Percentiles rank a stretch among this genome's conserved stretches.
Conservation (phyloP, 35 echinoderm and acorn worm species). For the Strongylocentrotus purpuratus region DNA sequence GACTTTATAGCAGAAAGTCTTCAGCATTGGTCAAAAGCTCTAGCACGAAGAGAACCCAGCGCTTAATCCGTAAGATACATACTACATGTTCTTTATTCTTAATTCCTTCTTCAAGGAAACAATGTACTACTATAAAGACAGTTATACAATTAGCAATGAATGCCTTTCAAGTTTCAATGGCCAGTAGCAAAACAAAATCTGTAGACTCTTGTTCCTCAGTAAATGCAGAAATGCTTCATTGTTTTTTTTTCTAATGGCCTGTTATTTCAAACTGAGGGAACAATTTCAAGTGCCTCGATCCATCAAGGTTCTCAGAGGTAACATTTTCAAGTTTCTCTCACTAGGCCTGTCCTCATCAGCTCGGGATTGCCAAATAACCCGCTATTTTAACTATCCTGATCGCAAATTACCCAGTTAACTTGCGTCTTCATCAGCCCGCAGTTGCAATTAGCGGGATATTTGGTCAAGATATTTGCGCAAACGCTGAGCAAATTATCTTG, state of each 20-base stretch:
- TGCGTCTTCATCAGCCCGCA: too few species aligned
- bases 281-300: background rate
- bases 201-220: background rate
- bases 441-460: too few species aligned
- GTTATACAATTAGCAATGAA: background rate
- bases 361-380: too few species aligned
- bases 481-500: too few species aligned
- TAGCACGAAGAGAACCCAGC: background rate
- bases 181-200: background rate
- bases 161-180: background rate
- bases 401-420: too few species aligned
- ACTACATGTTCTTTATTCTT: background rate
- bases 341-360: too few species aligned
- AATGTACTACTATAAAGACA: background rate
- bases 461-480: too few species aligned
- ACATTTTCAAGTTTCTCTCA: background rate
- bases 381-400: too few species aligned
- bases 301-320: background rate
- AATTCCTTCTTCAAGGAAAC: background rate
- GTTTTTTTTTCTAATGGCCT: background rate
- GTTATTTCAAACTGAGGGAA: slow-evolving; percentile 14
- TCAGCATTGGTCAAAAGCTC: background rate
- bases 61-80: slow-evolving; percentile 18
- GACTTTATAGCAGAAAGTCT: slow-evolving; percentile 23
- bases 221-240: background rate